Evolutionary conservation across 2,797 vertebrate genomes (phyloP).

Genomic region (Sarcophilus harrisii): DNA sequence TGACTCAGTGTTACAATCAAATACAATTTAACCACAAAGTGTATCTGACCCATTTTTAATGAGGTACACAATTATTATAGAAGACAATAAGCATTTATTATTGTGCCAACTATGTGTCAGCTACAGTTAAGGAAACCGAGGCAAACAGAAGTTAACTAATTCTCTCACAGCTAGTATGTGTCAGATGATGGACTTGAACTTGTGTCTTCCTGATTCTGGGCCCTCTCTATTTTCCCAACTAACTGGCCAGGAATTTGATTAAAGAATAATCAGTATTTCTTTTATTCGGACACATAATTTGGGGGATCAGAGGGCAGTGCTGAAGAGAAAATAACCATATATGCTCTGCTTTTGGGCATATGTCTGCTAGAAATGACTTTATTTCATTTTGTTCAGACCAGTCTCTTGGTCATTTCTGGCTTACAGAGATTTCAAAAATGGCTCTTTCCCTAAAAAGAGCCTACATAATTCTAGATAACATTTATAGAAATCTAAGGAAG

Average conservation of each 20-base stretch:
- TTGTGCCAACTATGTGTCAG: not conserved
- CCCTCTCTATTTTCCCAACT: not conserved
- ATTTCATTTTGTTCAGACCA: not conserved
- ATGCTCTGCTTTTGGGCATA: not conserved
- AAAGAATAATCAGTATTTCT: not conserved
- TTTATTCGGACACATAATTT: not conserved
- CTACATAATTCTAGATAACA: not conserved
- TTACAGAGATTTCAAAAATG: not conserved
- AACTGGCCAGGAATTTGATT: not conserved
- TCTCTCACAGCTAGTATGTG: not conserved
- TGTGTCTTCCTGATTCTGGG: not conserved
- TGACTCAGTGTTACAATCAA: not conserved
- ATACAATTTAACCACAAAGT: not conserved
- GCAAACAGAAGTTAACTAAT: not conserved
- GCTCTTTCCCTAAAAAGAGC: not conserved
- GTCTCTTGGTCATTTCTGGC: not conserved
- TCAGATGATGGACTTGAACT: not conserved
- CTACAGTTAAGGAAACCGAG: not conserved
- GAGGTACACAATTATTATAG: not conserved
- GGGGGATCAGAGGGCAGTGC: not conserved
- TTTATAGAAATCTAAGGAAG: not conserved
- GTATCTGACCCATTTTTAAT: not conserved
- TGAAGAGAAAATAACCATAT: not conserved
- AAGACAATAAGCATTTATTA: not conserved
- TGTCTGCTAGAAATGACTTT: not conserved